These are phyloP conservation scores for Onychomys arenicola DNA, from an alignment of 2,797 vertebrate species.

Conservation along the genomic window DNA sequence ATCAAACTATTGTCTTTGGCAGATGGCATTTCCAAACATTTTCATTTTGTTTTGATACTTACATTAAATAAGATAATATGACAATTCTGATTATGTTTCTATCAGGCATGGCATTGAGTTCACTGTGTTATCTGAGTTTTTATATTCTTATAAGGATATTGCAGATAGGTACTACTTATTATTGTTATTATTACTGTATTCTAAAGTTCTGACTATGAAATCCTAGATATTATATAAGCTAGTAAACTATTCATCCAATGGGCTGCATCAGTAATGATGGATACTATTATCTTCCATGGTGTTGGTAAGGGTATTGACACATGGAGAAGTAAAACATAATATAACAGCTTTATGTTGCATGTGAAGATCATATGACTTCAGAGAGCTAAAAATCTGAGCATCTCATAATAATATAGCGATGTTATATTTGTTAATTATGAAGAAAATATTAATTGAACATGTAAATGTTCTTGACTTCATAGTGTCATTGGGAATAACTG, in stretches of 20 bases:
- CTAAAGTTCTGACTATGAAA: neutral
- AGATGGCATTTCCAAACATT: neutral
- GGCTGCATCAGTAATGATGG: too few species aligned
- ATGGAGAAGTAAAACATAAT: neutral
- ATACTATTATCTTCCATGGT: neutral
- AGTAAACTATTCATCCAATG: neutral
- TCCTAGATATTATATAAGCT: neutral
- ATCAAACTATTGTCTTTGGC: neutral
- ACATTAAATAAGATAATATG: neutral
- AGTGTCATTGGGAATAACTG: neutral
- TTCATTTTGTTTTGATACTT: neutral
- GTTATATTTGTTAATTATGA: neutral
- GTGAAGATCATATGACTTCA: neutral
- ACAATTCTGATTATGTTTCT: neutral
- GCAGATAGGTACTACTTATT: neutral
- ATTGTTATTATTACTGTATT: neutral
- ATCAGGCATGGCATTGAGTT: neutral
- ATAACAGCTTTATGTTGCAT: neutral
- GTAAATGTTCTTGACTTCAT: neutral
- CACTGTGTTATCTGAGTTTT: neutral
- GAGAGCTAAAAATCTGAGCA: neutral
- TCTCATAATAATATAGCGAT: neutral
- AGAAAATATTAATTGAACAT: neutral
- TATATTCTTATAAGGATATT: neutral
- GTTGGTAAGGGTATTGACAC: neutral